These are phyloP conservation scores for Cyclargus thomasi DNA, from an alignment of 1,140 invertebrate species.

Conservation along the genomic window DNA sequence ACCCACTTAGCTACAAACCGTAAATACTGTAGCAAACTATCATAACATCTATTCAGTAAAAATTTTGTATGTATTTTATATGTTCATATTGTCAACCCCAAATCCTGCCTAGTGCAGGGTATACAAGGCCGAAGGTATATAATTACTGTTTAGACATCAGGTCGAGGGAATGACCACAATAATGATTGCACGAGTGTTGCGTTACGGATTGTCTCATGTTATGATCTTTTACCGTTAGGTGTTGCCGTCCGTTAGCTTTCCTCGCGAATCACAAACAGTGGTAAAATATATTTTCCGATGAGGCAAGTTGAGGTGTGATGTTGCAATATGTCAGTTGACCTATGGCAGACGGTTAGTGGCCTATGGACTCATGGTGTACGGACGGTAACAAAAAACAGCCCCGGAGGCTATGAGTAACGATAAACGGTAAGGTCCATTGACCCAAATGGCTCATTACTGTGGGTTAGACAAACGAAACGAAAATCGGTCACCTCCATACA, in stretches of 20 bases:
- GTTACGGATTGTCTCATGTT: neutral
- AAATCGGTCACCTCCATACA: constrained; percentile 49
- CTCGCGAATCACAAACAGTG: constrained; percentile 26
- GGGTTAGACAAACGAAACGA: constrained; percentile 63
- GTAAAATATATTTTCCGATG: constrained; percentile 36
- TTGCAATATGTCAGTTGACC: constrained; percentile 21
- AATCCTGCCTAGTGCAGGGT: neutral
- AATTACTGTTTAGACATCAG: neutral
- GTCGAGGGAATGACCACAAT: neutral
- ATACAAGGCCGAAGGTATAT: neutral
- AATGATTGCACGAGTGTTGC: neutral
- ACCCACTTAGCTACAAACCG: constrained; percentile 11
- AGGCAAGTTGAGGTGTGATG: constrained; percentile 36
- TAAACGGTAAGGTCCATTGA: constrained; percentile 71
- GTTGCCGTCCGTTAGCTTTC: constrained; percentile 31
- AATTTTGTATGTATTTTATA: neutral
- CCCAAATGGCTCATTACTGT: constrained; percentile 67
- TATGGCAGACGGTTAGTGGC: constrained; percentile 21
- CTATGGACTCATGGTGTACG: too few relatives aligned
- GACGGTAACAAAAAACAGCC: constrained; percentile 57
- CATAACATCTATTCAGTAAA: neutral
- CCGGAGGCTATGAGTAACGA: constrained; percentile 50
- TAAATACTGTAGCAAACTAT: neutral
- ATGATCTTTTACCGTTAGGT: constrained; percentile 35
- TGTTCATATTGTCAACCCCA: too few relatives aligned